Base-by-base conservation (phyloP, 2,113 vertebrate species). In the Condylura cristata region DNA sequence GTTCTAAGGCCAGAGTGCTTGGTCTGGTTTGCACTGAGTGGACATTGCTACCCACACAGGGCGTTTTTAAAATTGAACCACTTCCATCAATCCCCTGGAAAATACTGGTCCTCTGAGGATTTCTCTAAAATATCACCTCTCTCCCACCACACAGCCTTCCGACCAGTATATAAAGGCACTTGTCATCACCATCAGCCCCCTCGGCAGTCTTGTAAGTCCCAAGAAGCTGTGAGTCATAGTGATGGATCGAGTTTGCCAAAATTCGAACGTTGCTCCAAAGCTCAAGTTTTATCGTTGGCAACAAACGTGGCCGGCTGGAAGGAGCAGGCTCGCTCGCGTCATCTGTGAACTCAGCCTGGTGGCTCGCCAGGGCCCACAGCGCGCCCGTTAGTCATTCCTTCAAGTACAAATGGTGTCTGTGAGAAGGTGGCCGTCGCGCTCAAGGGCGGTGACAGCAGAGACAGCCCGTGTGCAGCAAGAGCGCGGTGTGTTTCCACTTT, bases 311-410 rank as follows among this genome's bases (percentile, higher is more conserved):
- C 8, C 66, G 0, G 13, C 20, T 32, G 26, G 12, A 70, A 24
- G 30, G 41, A 60, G n/a, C 1, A 37, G 74, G 32, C 66, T 53
- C 6, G 13, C 41, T 26, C 30, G 30, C 14, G 65, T 66, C 16
- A 26, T 37, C 58, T n/a, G 72, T 46, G 13, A 53, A n/a, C 16
- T 2, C 53, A 11, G 8, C 51, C 61, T n/a, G 4, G 39, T 28
- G 2, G 8, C 37, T 44, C 46, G 53, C 58, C 58, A 48, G 46
- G 51, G 37, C 0, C 12, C 20, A 1, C 22, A 8, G 4, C 22
- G 34, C 7, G 1, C 34, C 5, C 0, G 7, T 4, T 0, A 10
- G 75, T 32, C 56, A 5, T 8, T 6, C 8, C 8, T 34, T 76
- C 53, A 32, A 24, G 32, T 48, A 18, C 30, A 61, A 2, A 3